Conservation (phyloP, 2,888 invertebrate species). For the Smittia sp. region DNA sequence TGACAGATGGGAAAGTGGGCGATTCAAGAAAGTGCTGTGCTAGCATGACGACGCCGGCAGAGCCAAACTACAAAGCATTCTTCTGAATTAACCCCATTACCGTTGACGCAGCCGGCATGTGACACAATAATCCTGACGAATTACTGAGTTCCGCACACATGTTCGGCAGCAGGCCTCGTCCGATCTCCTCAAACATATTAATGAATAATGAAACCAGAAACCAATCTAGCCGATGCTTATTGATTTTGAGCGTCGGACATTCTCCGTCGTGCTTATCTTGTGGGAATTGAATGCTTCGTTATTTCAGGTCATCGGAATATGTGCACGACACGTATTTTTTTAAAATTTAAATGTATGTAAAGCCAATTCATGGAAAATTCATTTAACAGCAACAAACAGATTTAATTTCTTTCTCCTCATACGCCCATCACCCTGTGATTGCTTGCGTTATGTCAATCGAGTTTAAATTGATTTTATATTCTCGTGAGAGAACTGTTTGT, state of each 20-base stretch:
- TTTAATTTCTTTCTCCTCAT: not conserved
- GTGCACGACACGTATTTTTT: not conserved
- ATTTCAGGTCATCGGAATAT: not conserved
- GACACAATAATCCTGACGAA: not conserved
- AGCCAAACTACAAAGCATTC: too few species aligned
- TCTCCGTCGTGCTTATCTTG: not conserved
- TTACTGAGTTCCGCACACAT: not conserved
- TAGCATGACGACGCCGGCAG: too few species aligned
- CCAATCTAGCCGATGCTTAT: not conserved
- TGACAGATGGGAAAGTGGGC: too few species aligned
- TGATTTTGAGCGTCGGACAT: not conserved
- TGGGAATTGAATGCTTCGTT: not conserved
- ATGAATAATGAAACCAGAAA: not conserved
- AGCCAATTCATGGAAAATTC: not conserved
- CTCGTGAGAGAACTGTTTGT: not conserved
- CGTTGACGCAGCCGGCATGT: not conserved
- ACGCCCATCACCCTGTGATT: not conserved
- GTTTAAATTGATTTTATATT: conserved; percentile 11
- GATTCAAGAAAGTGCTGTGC: too few species aligned
- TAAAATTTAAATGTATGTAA: not conserved
- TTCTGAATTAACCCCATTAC: not conserved
- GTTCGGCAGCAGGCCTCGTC: not conserved
- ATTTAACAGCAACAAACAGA: not conserved
- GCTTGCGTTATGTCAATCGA: not conserved
- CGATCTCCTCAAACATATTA: not conserved